phyloP scores from a whole-genome alignment of 2,888 invertebrate species.

The Calliphora vomitoria region DNA sequence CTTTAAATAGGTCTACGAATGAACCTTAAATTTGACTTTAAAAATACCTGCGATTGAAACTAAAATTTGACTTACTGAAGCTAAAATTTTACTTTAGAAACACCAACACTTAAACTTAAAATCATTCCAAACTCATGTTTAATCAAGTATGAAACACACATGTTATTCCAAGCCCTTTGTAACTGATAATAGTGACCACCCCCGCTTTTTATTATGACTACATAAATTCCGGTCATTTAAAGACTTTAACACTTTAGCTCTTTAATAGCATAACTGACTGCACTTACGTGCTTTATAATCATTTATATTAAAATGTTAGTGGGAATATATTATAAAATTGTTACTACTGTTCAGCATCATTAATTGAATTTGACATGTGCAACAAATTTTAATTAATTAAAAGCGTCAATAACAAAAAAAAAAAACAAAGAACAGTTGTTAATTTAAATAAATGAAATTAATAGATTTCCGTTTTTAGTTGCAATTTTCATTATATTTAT shows the following conservation, averaged over 20 bases:
- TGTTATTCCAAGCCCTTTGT: too few species aligned
- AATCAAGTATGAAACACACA: too few species aligned
- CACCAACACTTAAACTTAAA: too few species aligned
- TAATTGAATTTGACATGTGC: slow-evolving; percentile 69
- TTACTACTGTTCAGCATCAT: slow-evolving; percentile 32
- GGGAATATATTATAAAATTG: slow-evolving; percentile 15
- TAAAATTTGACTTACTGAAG: too few species aligned
- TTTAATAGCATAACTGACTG: not conserved
- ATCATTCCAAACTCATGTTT: too few species aligned
- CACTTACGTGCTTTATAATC: slow-evolving; percentile 62
- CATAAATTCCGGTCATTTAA: not conserved
- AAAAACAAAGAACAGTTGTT: slow-evolving; percentile 3
- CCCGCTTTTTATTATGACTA: not conserved
- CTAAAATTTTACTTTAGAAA: too few species aligned
- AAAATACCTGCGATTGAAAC: too few species aligned
- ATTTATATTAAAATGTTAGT: slow-evolving; percentile 69
- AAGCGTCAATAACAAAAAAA: slow-evolving; percentile 12
- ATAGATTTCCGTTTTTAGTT: slow-evolving; percentile 51
- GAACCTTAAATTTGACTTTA: too few species aligned
- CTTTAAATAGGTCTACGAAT: too few species aligned
- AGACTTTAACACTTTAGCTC: not conserved
- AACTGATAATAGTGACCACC: not conserved
- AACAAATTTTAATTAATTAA: slow-evolving; percentile 72
- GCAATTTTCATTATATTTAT: not conserved
- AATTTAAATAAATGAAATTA: slow-evolving; percentile 54